Evolutionary conservation across 2,797 vertebrate genomes (phyloP).

Genomic region (Chelon labrosus): DNA sequence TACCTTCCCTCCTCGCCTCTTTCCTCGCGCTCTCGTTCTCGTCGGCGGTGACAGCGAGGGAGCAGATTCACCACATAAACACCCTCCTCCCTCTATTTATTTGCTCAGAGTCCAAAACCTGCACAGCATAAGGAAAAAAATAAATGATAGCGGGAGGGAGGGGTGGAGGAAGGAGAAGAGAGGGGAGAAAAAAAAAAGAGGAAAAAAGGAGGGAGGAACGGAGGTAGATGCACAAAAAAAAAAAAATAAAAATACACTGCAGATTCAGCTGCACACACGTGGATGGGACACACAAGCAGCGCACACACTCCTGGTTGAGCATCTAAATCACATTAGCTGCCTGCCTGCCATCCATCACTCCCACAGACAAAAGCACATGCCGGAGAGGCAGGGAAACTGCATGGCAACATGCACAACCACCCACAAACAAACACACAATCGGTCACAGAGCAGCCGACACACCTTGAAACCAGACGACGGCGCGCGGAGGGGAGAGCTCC

Average conservation of each 20-base stretch:
- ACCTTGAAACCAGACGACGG: constrained; percentile 61
- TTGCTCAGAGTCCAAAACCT: constrained; percentile 79
- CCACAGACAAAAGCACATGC: constrained; percentile 81
- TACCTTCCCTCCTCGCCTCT: constrained; percentile 36
- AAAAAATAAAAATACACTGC: constrained; percentile 48
- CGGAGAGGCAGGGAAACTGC: constrained; percentile 76
- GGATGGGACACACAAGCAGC: constrained; percentile 39
- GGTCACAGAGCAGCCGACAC: constrained; percentile 58
- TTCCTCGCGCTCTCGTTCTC: constrained; percentile 34
- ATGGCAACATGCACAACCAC: constrained; percentile 78
- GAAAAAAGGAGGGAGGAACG: constrained; percentile 21
- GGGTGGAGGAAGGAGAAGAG: constrained; percentile 32
- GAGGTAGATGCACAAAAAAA: constrained; percentile 55
- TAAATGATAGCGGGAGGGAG: constrained; percentile 16
- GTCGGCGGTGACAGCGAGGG: constrained; percentile 63
- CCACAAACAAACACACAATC: constrained; percentile 56
- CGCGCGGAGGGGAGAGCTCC: constrained; percentile 34
- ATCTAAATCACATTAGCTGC: constrained; percentile 87
- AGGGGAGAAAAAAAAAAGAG: constrained; percentile 39
- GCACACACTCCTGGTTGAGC: constrained; percentile 73
- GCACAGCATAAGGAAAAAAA: constrained; percentile 71
- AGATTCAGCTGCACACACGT: constrained; percentile 64
- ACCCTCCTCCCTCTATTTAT: constrained; percentile 69
- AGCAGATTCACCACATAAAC: constrained; percentile 68
- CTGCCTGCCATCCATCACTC: constrained; percentile 86